phyloP scores from a whole-genome alignment of 30 jellyfish, hydroid and myxozoan species.

The Calvadosia cruxmelitensis region DNA sequence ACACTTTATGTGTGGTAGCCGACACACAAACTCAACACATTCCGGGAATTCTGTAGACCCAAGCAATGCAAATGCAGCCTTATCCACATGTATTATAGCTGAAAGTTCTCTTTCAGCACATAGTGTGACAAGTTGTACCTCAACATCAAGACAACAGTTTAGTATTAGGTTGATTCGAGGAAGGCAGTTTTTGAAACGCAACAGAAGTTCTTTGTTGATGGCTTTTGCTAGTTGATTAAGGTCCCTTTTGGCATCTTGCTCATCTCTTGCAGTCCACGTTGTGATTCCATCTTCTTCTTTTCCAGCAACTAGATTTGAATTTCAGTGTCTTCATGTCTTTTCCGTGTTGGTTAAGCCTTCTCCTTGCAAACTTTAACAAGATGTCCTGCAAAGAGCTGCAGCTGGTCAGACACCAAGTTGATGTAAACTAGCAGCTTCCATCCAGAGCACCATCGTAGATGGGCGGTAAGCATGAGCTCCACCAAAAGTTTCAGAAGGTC shows the following conservation, averaged over 20 bases:
- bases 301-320: constrained; percentile 4
- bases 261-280: constrained; percentile 10
- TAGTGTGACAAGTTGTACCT: constrained; percentile 5
- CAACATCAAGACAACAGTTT: constrained; percentile 24
- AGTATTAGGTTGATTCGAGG: constrained; percentile 11
- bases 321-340: not conserved
- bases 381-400: constrained; percentile 11
- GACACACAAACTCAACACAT: constrained; percentile 13
- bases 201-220: constrained; percentile 1
- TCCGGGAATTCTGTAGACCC: constrained; percentile 19
- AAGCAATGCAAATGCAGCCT: constrained; percentile 7
- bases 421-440: not conserved
- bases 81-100: constrained; percentile 4
- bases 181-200: constrained; percentile 9
- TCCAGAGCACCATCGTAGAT: constrained; percentile 7
- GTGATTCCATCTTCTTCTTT: constrained; percentile 9
- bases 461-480: constrained; percentile 12
- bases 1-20: constrained; percentile 20
- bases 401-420: not conserved
- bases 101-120: constrained; percentile 12
- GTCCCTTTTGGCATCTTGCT: constrained; percentile 5
- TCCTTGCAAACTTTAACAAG: constrained; percentile 1
- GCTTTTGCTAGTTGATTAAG: constrained; percentile 6
- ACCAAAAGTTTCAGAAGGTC: constrained; percentile 5
- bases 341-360: constrained; percentile 12